These are phyloP conservation scores for Crocuta crocuta DNA, from an alignment of 2,113 vertebrate species.

Conservation along the genomic window DNA sequence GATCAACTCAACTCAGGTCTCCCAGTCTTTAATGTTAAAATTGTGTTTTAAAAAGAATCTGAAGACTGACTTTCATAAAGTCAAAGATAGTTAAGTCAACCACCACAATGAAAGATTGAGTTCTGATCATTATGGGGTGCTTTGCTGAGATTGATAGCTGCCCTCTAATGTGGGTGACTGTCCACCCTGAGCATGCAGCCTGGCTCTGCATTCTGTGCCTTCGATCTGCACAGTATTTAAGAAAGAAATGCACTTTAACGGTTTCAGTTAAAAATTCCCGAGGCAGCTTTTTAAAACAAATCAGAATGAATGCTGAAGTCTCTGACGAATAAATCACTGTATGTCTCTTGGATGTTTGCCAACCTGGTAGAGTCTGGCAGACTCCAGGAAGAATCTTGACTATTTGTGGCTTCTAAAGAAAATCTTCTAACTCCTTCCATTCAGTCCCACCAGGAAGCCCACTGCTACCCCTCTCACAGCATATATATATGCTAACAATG, in stretches of 20 bases:
- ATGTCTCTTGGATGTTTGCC: slow-evolving; percentile 49
- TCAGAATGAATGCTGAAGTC: not conserved
- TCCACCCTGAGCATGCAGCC: not conserved
- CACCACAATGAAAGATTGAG: not conserved
- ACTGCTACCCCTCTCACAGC: not conserved
- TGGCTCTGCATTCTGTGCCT: not conserved
- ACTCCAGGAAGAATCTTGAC: slow-evolving; percentile 13
- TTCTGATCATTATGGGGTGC: not conserved
- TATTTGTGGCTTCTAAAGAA: slow-evolving; percentile 53
- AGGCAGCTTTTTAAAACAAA: slow-evolving; percentile 32
- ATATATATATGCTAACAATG: not conserved
- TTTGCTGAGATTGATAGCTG: not conserved
- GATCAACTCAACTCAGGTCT: not conserved
- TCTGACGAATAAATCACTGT: slow-evolving; percentile 32
- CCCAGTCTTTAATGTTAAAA: not conserved
- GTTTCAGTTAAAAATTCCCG: slow-evolving; percentile 48
- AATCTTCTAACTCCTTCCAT: slow-evolving; percentile 11
- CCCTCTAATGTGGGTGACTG: not conserved
- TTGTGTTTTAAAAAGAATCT: not conserved
- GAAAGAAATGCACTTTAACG: slow-evolving; percentile 6
- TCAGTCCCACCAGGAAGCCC: not conserved
- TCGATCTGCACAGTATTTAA: not conserved
- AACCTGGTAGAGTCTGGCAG: not conserved
- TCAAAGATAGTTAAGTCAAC: not conserved
- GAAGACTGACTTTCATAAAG: not conserved